Base-by-base conservation (phyloP, 1,140 invertebrate genomes). In the Campoletis sonorensis region DNA sequence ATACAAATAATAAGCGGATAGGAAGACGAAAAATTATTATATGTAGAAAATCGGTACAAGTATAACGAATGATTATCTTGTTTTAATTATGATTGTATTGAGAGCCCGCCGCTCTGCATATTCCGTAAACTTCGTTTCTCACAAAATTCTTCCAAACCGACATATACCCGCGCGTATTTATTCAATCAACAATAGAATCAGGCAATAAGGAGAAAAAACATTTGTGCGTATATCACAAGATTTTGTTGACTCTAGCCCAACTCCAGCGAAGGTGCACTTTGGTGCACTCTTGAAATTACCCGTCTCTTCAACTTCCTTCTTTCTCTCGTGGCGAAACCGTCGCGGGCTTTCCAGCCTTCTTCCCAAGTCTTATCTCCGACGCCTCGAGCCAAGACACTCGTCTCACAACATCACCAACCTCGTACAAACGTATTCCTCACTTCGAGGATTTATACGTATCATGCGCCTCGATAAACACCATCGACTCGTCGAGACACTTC, bases 231-330 rank as follows among this genome's bases (percentile, higher is more conserved):
- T n/a, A n/a, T 54, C 49, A 58, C 54, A 58, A 21, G 15, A 67
- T 23, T 23, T 15, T 10, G 61, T 67, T 16, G 61, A 67, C 21
- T 67, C 15, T 13, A 4, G 23, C 0, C 61, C 30, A 23, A 7
- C 10, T 13, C 61, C 1, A 30, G n/a, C 23, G 61, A 67, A 45
- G 40, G 40, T 45, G 40, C 40, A 45, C 40, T 45, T 45, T 26
- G 61, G 21, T 67, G 23, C 18, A 79, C 21, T 51, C 18, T n/a
- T 21, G 75, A 71, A 81, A 81, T 78, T 78, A 81, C 73, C 54
- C 79, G 70, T 71, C 78, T 82, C 45, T 61, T 58, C 75, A 51
- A 26, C 15, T 79, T 45, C 37, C 26, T 79, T 64, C 51, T 67
- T 58, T 58, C 21, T 58, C 21, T 45, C 40, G 61, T 23, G 26